These are phyloP conservation scores for Catocala fraxini DNA, from an alignment of 2,888 invertebrate genomes.

Conservation along the genomic window DNA sequence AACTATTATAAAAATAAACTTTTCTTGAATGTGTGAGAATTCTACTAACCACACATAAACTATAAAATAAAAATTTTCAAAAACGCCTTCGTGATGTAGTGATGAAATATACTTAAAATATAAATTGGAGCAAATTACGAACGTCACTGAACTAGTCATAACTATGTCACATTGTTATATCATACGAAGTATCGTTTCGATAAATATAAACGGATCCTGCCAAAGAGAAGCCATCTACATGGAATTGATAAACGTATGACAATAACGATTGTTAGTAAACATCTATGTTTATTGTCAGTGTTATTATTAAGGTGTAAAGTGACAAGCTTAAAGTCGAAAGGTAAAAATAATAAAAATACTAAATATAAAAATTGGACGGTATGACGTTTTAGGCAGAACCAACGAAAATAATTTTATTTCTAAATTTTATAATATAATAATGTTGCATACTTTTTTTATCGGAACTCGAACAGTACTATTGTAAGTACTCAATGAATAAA, in stretches of 20 bases:
- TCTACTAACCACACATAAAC: no score
- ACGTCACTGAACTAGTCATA: slow-evolving; percentile 14
- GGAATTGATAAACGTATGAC: slow-evolving; percentile 60
- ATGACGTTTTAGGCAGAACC: slow-evolving; percentile 3
- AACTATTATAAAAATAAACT: no score
- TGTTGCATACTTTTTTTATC: not conserved
- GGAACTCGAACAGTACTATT: not conserved
- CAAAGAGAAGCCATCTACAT: slow-evolving; percentile 54
- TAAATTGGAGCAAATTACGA: slow-evolving; percentile 7
- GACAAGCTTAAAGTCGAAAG: slow-evolving; percentile 12
- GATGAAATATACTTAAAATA: not conserved
- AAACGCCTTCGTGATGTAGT: not conserved
- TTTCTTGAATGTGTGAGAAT: no score
- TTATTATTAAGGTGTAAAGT: slow-evolving; percentile 28
- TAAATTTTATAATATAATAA: slow-evolving; percentile 3
- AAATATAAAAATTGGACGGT: slow-evolving; percentile 8
- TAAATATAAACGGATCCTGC: slow-evolving; percentile 57
- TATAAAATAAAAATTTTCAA: no score
- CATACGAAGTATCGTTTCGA: slow-evolving; percentile 11
- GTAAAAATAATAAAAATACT: slow-evolving; percentile 11
- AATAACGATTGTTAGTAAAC: slow-evolving; percentile 54
- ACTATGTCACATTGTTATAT: slow-evolving; percentile 16
- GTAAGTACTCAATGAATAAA: not conserved
- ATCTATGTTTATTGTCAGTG: slow-evolving; percentile 46
- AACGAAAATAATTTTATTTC: not conserved